Evolutionary conservation across 1,140 invertebrate species (phyloP), one percentile per base, ranked within the genome.

Genomic region (Contarinia nasturtii): DNA sequence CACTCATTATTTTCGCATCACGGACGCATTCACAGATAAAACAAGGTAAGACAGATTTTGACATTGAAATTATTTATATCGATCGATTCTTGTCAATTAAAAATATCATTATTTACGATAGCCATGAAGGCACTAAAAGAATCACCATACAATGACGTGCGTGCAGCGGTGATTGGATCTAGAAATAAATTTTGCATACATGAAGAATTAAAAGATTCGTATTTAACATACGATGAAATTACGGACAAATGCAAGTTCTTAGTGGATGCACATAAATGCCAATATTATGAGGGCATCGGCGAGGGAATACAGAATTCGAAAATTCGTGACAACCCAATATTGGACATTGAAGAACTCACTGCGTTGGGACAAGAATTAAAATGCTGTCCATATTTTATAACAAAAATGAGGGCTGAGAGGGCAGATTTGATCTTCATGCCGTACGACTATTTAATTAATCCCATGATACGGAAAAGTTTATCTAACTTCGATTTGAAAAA

Each of bases 341-440:
- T 92, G 49, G 95, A 98, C 60, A 98, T 99, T 59, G 95, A 98
- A 70, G 95, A 98, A 67, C 69, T 98, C 44, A 76, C 95, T 0
- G 79, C 72, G 58, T 69, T 80, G 46, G 92, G 91, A 0, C 79
- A 82, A 50, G 84, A 85, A 56, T 66, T 80, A n/a, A 83, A 78
- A 66, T 91, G 83, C 57, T 99, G 95, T 64, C 94, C 96, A 2
- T 98, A 97, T 67, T 98, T 83, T 68, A 72, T 90, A 57, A 76
- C 91, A 0, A 81, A 80, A 58, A 82, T 92, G 64, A 56, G 94
- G 12, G 85, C 86, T 44, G 69, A 79, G 54, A 73, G 73, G 54
- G 87, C 92, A 38, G 93, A 98, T 64, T 85, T 98, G 45, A 79
- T 94, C 43, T 96, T 98, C 57, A 89, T 97, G 77, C 95, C 95